Conservation (phyloP, 2,888 invertebrate species). For the Chrysotoxum bicinctum region DNA sequence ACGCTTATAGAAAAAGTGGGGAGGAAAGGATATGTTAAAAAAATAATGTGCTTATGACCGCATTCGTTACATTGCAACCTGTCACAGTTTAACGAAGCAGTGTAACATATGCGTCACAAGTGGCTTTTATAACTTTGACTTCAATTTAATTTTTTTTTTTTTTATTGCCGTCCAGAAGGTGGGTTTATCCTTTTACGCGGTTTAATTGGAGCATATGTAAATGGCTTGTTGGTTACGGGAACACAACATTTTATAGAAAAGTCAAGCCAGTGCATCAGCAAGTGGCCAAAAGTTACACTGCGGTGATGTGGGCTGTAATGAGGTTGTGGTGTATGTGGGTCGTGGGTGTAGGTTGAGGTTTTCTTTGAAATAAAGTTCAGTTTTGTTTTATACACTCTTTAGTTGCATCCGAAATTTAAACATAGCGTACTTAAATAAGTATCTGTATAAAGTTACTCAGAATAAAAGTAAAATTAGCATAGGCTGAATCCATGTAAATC, state of each 20-base stretch:
- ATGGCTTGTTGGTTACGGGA: conserved; percentile 39
- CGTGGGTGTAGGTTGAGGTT: not conserved
- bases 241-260: conserved; percentile 3
- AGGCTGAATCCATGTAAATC: too few species aligned
- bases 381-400: not conserved
- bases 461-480: too few species aligned
- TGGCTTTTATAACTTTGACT: conserved; percentile 40
- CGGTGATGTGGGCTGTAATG: not conserved
- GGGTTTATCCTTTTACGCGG: conserved; percentile 16
- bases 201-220: conserved; percentile 71
- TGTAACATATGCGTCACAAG: conserved; percentile 66
- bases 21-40: not conserved
- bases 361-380: not conserved
- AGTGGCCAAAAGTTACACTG: conserved; percentile 53
- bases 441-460: too few species aligned
- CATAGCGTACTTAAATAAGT: too few species aligned
- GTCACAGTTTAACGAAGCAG: conserved; percentile 50
- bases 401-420: not conserved
- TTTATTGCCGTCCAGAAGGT: not conserved
- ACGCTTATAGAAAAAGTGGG: not conserved
- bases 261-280: conserved; percentile 1
- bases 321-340: not conserved
- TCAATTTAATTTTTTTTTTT: not conserved
- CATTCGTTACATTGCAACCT: conserved; percentile 20
- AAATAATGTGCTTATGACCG: conserved; percentile 19